Evolutionary conservation across 2,888 invertebrate species (phyloP).

Genomic region (Drosophila mayaguana): DNA sequence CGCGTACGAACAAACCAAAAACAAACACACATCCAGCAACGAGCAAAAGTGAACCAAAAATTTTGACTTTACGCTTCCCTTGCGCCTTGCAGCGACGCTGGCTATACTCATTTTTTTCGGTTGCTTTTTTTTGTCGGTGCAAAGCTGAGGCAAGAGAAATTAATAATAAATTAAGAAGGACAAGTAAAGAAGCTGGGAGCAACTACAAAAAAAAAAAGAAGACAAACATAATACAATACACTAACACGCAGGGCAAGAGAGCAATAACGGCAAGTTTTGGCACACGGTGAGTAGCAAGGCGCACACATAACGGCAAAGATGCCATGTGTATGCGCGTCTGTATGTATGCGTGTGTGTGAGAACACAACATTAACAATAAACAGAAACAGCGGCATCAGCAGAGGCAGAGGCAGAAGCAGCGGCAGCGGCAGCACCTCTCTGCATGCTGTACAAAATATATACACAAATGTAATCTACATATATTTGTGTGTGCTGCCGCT

Average conservation of each 20-base stretch:
- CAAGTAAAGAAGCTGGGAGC: conserved; percentile 29
- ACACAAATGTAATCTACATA: conserved; percentile 4
- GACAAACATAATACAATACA: conserved; percentile 7
- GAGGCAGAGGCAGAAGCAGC: conserved; percentile 30
- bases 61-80: conserved; percentile 51
- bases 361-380: conserved; percentile 69
- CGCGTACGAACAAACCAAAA: conserved; percentile 29
- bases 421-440: conserved; percentile 28
- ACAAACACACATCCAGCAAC: conserved; percentile 14
- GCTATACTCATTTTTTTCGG: conserved; percentile 27
- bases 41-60: conserved; percentile 31
- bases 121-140: conserved; percentile 37
- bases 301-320: conserved; percentile 19
- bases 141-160: conserved; percentile 50
- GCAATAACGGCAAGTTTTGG: conserved; percentile 43
- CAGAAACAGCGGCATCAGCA: conserved; percentile 53
- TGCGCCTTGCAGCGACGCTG: conserved; percentile 20
- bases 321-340: conserved; percentile 20
- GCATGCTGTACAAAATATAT: conserved; percentile 17
- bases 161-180: conserved; percentile 72
- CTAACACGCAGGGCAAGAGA: conserved; percentile 22
- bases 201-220: conserved; percentile 13
- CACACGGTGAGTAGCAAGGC: conserved; percentile 59
- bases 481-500: conserved; percentile 20
- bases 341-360: conserved; percentile 13